Evolutionary conservation across 2,797 vertebrate genomes (phyloP).

Genomic region (Chrysocyon brachyurus): DNA sequence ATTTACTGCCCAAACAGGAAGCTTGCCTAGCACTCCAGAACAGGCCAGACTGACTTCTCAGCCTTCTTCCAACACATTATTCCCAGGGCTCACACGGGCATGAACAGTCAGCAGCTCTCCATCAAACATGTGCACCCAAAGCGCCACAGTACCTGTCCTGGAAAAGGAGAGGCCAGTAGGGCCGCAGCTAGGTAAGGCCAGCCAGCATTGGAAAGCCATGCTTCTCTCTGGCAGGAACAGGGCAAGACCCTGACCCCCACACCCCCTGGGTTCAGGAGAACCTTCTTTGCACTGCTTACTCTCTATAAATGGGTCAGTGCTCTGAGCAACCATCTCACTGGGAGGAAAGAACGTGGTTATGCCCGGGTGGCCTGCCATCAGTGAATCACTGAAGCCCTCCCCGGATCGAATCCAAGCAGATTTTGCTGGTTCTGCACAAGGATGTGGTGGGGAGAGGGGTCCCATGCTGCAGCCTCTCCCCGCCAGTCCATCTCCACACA

Average conservation of each 20-base stretch:
- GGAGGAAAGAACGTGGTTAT: not conserved
- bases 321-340: not conserved
- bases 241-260: not conserved
- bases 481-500: not conserved
- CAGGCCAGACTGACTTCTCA: not conserved
- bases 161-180: not conserved
- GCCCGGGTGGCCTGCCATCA: not conserved
- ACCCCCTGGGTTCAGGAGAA: not conserved
- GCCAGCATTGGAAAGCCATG: not conserved
- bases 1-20: not conserved
- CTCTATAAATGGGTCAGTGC: not conserved
- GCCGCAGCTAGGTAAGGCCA: not conserved
- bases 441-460: not conserved
- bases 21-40: not conserved
- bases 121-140: not conserved
- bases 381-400: slow-evolving; percentile 40
- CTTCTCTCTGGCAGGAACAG: not conserved
- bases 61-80: not conserved
- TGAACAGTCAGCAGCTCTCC: not conserved
- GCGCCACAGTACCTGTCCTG: not conserved
- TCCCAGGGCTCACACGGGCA: not conserved
- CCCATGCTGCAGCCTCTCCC: not conserved
- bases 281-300: not conserved
- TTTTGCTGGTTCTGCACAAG: not conserved
- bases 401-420: not conserved